Percentiles rank a stretch among this genome's conserved stretches.
Conservation (phyloP, 92 coral and sea anemone species). For the Phenganax subtilis region DNA sequence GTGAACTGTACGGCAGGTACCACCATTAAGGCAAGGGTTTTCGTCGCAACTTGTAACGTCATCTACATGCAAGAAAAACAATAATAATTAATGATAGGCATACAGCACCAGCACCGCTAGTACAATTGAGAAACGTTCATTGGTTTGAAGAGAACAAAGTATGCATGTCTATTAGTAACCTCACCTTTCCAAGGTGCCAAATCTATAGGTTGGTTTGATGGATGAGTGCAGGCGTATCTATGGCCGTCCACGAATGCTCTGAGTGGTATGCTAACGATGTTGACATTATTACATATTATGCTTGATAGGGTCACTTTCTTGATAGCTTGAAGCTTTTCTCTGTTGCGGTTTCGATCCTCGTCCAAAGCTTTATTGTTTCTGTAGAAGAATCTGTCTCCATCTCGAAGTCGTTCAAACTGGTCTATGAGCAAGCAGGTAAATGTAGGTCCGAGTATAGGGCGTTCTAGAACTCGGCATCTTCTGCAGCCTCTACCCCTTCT, state of each 20-base stretch:
- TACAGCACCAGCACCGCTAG: no score
- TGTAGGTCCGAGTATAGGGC: slow-evolving; percentile 27
- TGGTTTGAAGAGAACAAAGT: no score
- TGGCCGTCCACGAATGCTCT: background rate
- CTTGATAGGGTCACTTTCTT: background rate
- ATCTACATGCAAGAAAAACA: background rate
- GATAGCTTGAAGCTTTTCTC: background rate
- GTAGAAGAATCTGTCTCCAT: slow-evolving; percentile 34
- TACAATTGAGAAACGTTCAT: no score
- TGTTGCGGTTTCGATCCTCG: background rate
- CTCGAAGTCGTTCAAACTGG: slow-evolving; percentile 25
- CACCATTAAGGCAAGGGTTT: background rate
- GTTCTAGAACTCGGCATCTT: background rate
- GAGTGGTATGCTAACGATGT: background rate
- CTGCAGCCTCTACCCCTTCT: background rate
- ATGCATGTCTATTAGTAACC: background rate
- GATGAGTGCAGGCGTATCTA: background rate
- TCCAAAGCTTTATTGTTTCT: background rate
- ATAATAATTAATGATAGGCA: background rate
- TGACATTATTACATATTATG: slow-evolving; percentile 3
- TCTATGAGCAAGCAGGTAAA: slow-evolving; percentile 23
- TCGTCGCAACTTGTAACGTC: background rate
- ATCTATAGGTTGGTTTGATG: background rate
- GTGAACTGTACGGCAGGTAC: background rate
- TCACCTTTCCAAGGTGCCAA: slow-evolving; percentile 12